Percentiles rank a stretch among this genome's conserved stretches.
Evolutionary conservation across 2,797 vertebrate species (phyloP).

Genomic region (Aphelocoma californica): DNA sequence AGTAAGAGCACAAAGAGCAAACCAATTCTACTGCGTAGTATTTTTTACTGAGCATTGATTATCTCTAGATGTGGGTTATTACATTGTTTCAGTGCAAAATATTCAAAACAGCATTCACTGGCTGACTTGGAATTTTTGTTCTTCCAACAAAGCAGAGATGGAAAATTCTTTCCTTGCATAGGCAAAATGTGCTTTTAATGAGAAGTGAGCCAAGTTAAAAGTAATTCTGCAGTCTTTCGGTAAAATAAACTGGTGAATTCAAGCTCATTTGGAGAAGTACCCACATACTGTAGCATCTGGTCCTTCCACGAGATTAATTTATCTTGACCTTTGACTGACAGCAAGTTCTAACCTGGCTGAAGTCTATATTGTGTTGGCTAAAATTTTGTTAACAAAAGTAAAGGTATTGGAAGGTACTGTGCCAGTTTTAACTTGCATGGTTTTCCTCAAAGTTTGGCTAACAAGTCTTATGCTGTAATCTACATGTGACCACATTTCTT

Average conservation of each 20-base stretch:
- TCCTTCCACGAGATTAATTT: neutral
- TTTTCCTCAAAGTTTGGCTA: neutral
- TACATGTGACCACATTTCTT: neutral
- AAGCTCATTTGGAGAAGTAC: neutral
- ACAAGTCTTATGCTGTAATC: neutral
- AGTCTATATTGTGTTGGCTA: neutral
- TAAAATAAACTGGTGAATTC: neutral
- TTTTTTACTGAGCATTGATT: constrained; percentile 34
- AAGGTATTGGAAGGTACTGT: neutral
- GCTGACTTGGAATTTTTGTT: neutral
- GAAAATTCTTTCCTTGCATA: neutral
- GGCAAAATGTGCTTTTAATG: neutral
- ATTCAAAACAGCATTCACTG: constrained; percentile 44
- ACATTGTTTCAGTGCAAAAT: neutral
- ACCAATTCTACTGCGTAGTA: neutral
- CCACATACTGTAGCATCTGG: neutral
- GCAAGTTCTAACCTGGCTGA: neutral
- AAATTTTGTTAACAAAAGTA: neutral
- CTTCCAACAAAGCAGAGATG: neutral
- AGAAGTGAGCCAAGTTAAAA: neutral
- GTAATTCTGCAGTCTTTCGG: neutral
- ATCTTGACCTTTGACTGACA: neutral
- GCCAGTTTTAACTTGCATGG: neutral
- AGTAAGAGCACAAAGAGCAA: constrained; percentile 31
- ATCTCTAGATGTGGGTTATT: constrained; percentile 2